Evolutionary conservation across 2,888 invertebrate species (phyloP).

Genomic region (Arrhopalites spinosus): DNA sequence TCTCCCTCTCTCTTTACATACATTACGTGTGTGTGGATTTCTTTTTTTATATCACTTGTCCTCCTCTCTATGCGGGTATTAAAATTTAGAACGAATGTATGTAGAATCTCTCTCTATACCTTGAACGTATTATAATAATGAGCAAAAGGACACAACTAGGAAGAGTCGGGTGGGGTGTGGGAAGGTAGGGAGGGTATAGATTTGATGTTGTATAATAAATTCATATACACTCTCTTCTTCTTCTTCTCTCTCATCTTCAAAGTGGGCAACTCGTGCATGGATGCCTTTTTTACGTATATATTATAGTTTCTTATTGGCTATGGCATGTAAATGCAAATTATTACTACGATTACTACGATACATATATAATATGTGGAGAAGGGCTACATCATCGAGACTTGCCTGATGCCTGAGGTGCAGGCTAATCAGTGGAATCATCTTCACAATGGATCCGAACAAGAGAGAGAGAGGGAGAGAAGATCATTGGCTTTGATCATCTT

Average conservation of each 20-base stretch:
- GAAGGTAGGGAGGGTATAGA: too few relatives aligned
- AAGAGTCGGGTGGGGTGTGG: too few relatives aligned
- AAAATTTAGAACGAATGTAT: background rate
- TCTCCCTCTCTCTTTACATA: too few relatives aligned
- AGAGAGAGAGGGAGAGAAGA: too few relatives aligned
- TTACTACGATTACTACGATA: too few relatives aligned
- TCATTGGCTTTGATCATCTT: conserved; percentile 15
- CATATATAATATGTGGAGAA: too few relatives aligned
- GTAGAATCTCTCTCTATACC: too few relatives aligned
- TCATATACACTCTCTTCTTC: background rate
- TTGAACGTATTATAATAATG: too few relatives aligned
- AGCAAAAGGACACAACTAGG: too few relatives aligned
- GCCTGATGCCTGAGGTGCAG: conserved; percentile 28
- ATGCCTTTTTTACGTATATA: background rate
- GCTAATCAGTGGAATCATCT: conserved; percentile 30
- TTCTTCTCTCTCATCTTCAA: too few relatives aligned
- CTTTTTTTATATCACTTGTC: too few relatives aligned
- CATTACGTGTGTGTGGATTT: too few relatives aligned
- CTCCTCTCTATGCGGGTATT: background rate
- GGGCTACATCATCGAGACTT: conserved; percentile 4
- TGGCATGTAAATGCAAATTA: conserved; percentile 10
- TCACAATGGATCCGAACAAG: conserved; percentile 21
- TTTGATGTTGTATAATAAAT: background rate
- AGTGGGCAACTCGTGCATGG: background rate
- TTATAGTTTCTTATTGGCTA: background rate